Percentiles rank a stretch among this genome's conserved stretches.
Evolutionary conservation across 2,888 invertebrate species (phyloP).

Genomic region (Pachycephus smyrnensis): DNA sequence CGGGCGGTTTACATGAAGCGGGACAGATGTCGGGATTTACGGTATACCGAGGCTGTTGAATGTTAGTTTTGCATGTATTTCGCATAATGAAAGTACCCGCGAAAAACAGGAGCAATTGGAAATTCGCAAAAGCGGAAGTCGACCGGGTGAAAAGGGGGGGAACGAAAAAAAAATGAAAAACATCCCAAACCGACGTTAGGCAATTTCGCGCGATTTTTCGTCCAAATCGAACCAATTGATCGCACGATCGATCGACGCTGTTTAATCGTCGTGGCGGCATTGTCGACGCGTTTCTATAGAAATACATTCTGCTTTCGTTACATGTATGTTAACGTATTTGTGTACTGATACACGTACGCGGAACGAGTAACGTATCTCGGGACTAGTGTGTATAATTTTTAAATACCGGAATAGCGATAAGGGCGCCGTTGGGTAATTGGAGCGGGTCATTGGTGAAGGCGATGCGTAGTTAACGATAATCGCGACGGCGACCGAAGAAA

Average conservation of each 20-base stretch:
- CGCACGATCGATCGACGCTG: neutral
- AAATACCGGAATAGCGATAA: neutral
- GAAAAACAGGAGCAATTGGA: neutral
- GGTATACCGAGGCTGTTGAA: neutral
- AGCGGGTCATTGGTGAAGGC: conserved; percentile 20
- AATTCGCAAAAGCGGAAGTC: neutral
- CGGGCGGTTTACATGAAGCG: neutral
- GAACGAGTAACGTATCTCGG: neutral
- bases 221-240: neutral
- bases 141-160: neutral
- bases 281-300: neutral
- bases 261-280: neutral
- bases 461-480: conserved; percentile 4
- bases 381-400: neutral
- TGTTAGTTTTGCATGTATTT: neutral
- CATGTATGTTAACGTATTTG: neutral
- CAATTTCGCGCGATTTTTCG: neutral
- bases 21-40: neutral
- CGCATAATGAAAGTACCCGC: neutral
- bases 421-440: conserved; percentile 8
- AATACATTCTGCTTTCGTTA: neutral
- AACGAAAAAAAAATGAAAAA: neutral
- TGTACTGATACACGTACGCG: neutral
- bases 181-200: neutral
- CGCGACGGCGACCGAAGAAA: neutral